These are phyloP conservation scores for Bombus picipes DNA, from an alignment of 1,140 invertebrate species.

Conservation along the genomic window DNA sequence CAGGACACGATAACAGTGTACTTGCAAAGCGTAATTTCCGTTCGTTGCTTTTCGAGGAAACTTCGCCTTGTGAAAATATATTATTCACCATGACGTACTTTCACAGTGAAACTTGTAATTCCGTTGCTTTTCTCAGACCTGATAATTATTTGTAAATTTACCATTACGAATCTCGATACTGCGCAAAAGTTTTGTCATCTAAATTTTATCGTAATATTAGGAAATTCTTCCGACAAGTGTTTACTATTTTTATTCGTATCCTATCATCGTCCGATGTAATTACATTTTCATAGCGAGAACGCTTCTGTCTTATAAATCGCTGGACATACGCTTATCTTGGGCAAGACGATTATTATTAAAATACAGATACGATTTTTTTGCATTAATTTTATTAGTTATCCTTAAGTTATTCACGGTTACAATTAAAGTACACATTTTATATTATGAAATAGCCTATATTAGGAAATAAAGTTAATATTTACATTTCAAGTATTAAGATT, in stretches of 20 bases:
- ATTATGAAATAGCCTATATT: no score
- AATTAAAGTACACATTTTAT: no score
- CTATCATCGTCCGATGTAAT: not conserved
- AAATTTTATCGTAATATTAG: not conserved
- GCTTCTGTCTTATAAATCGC: no score
- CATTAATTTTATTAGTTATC: no score
- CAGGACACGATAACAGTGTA: slow-evolving; percentile 58
- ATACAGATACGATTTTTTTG: no score
- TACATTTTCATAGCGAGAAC: not conserved
- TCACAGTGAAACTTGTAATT: not conserved
- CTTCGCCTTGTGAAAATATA: not conserved
- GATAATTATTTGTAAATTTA: no score
- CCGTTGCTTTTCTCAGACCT: not conserved
- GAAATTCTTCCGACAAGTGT: not conserved
- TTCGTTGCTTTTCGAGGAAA: slow-evolving; percentile 40
- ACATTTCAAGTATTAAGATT: no score
- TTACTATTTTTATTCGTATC: not conserved
- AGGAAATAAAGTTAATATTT: no score
- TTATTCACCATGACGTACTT: not conserved
- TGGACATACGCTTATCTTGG: no score
- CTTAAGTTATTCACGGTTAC: no score
- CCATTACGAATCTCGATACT: not conserved
- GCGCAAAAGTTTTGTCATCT: not conserved
- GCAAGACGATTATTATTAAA: no score
- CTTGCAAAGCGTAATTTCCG: slow-evolving; percentile 60